These are phyloP conservation scores for Asbolus verrucosus DNA, from an alignment of 1,140 invertebrate species.

Conservation along the genomic window DNA sequence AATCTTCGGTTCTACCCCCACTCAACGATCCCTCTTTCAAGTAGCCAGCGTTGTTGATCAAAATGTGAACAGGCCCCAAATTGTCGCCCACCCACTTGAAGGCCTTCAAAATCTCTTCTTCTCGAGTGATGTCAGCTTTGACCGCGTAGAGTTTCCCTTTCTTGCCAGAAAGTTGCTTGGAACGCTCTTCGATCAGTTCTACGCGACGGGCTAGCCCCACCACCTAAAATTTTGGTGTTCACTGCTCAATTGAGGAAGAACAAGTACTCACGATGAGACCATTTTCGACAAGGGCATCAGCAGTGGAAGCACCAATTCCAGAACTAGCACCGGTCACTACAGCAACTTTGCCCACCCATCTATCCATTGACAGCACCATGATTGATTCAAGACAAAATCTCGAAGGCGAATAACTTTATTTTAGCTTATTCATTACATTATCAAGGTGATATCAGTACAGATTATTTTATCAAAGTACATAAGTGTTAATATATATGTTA, in stretches of 20 bases:
- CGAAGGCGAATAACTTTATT: too few relatives aligned
- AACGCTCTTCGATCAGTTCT: constrained; percentile 52
- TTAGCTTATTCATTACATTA: too few relatives aligned
- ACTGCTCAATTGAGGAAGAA: not conserved
- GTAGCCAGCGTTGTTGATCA: not conserved
- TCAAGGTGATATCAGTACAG: too few relatives aligned
- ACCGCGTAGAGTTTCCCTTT: constrained; percentile 46
- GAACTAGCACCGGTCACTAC: too few relatives aligned
- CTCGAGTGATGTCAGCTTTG: constrained; percentile 63
- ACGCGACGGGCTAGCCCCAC: not conserved
- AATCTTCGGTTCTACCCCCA: constrained; percentile 66
- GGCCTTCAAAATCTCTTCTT: constrained; percentile 71
- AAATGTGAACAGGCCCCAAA: constrained; percentile 72
- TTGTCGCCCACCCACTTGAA: constrained; percentile 72
- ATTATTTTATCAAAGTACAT: too few relatives aligned
- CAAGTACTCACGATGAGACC: not conserved
- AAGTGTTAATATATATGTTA: too few relatives aligned
- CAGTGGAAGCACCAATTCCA: not conserved
- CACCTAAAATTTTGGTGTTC: not conserved
- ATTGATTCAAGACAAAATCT: too few relatives aligned
- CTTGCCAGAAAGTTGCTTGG: constrained; percentile 19
- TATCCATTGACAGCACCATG: not conserved
- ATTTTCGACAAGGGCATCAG: not conserved
- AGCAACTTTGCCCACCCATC: too few relatives aligned
- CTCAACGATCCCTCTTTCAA: constrained; percentile 49